These are phyloP conservation scores for Chalcosyrphus nemorum DNA, from an alignment of 2,888 invertebrate genomes.

Conservation along the genomic window DNA sequence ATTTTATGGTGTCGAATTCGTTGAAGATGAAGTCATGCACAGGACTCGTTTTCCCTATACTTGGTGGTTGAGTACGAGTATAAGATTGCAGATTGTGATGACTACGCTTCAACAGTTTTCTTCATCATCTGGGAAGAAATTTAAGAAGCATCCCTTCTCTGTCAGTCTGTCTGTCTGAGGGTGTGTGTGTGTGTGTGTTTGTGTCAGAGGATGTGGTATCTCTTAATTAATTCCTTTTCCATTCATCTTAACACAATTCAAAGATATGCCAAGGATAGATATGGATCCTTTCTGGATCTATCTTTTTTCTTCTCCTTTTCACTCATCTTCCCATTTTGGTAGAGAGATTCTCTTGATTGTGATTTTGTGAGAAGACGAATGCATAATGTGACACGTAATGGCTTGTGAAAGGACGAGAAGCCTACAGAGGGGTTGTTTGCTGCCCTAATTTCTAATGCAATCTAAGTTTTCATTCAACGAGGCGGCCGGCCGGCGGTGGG, in stretches of 20 bases:
- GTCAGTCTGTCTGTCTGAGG: too few relatives aligned
- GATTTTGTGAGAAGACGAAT: conserved; percentile 18
- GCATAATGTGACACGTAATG: conserved; percentile 60
- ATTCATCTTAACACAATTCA: conserved; percentile 39
- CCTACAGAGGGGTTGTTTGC: not conserved
- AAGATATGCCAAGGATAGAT: conserved; percentile 16
- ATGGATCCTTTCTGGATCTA: not conserved
- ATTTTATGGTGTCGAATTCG: conserved; percentile 60
- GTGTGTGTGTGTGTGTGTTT: too few relatives aligned
- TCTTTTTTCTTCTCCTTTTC: not conserved
- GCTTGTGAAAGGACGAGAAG: not conserved
- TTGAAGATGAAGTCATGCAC: conserved; percentile 40
- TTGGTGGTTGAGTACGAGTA: not conserved
- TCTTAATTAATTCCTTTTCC: conserved; percentile 42
- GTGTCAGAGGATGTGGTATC: conserved; percentile 26
- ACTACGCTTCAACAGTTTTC: conserved; percentile 17
- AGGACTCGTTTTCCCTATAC: not conserved
- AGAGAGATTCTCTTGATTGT: conserved; percentile 10
- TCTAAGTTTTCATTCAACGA: too few relatives aligned
- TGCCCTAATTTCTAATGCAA: conserved; percentile 49
- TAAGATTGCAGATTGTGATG: conserved; percentile 35
- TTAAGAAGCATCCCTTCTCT: not conserved
- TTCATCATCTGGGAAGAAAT: conserved; percentile 5
- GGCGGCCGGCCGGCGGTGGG: not conserved
- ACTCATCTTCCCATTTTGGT: not conserved